Base-by-base conservation (phyloP, 1,140 invertebrate species). In the Cydia fagiglandana region DNA sequence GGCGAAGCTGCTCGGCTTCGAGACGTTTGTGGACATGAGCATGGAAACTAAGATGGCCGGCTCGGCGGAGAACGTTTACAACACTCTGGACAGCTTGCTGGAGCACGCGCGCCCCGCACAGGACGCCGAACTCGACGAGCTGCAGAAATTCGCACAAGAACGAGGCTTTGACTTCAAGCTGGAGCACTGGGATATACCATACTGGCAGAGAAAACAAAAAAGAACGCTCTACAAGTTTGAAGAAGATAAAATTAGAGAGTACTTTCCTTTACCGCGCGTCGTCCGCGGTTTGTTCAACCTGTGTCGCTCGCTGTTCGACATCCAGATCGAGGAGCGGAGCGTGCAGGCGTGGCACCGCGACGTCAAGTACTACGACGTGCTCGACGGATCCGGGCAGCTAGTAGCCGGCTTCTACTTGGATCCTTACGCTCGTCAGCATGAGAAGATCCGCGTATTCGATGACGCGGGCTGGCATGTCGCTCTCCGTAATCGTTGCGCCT, bases 31-130 rank as follows among this genome's bases (percentile, higher is more conserved):
- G 0, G 95, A 98, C 41, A 95, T 99, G 95, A 97, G 96, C 41
- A 98, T 99, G 97, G 95, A 97, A 93, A 98, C 97, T 0, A 99
- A 98, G 94, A 98, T 99, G 97, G 97, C 97, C 3, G 96, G 96
- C 45, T 96, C 89, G 79, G 90, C 98, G n/a, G 94, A 97, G 30
- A 97, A 96, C 91, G 95, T 98, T 1, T 93, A 96, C 74, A 93
- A 95, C 66, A 95, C 96, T 78, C 93, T 99, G n/a, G 93, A 96
- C 70, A 95, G 91, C 79, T 93, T 98, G 66, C 90, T 95, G 1
- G 93, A 95, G 82, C 94, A 93, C 82, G 96, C 96, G 78, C 94
- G 94, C 76, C 95, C 96, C 4, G 94, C 95, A 12, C 97, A 98
- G 88, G 94, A 96, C 75, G 90, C 95, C 56, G 97, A 99, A 94